These are phyloP conservation scores for Heliconius hortense DNA, from an alignment of 2,888 invertebrate species.

Conservation along the genomic window DNA sequence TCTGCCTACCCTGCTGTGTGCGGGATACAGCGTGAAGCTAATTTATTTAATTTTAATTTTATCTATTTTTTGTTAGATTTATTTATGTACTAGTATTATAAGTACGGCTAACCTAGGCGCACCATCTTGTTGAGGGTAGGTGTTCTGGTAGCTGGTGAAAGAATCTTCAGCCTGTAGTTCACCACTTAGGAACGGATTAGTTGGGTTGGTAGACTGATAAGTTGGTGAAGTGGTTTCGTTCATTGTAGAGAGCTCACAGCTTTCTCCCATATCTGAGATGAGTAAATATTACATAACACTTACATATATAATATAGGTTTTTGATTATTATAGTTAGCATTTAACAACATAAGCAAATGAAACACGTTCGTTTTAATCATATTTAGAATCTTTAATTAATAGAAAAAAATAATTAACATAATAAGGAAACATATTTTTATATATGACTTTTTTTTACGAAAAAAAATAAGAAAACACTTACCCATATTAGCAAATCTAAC, in stretches of 20 bases:
- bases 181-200: constrained; percentile 76
- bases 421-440: background rate
- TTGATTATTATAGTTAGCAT: background rate
- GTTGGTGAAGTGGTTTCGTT: constrained; percentile 74
- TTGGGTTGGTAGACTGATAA: constrained; percentile 82
- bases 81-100: constrained; percentile 43
- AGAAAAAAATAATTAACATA: background rate
- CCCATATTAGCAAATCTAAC: constrained; percentile 80
- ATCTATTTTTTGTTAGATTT: background rate
- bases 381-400: background rate
- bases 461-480: constrained; percentile 49
- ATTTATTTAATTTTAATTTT: no score
- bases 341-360: background rate
- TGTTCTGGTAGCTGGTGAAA: constrained; percentile 80
- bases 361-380: background rate
- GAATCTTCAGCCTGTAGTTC: constrained; percentile 79
- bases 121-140: constrained; percentile 75
- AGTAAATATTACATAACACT: constrained; percentile 14
- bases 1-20: no score
- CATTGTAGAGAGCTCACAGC: constrained; percentile 83
- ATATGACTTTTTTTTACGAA: background rate
- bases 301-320: background rate
- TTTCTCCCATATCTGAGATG: constrained; percentile 70
- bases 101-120: constrained; percentile 59
- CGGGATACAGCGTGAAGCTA: no score